Conservation (phyloP, 2,113 vertebrate genomes). For the Atrichornis clamosus region DNA sequence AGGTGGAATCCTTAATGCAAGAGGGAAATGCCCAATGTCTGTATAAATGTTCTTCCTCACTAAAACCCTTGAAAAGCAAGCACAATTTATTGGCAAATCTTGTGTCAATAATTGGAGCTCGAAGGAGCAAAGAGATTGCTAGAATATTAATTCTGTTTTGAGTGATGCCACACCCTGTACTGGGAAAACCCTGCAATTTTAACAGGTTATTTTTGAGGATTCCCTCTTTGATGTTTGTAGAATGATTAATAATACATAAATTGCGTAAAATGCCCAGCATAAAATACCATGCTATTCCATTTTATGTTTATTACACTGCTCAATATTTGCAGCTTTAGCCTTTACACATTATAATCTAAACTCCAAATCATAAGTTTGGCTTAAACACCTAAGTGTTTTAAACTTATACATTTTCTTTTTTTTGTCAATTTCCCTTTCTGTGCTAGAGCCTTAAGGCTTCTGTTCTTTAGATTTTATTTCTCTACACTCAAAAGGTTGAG, state of each 20-base stretch:
- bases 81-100: slow-evolving; percentile 43
- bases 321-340: neutral
- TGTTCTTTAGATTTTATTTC: neutral
- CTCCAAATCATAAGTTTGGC: neutral
- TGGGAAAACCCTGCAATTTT: neutral
- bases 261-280: neutral
- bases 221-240: neutral
- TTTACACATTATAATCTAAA: neutral
- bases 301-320: neutral
- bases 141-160: neutral
- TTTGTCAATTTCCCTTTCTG: neutral
- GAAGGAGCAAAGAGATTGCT: neutral
- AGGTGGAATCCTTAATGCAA: neutral
- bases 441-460: neutral
- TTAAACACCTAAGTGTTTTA: neutral
- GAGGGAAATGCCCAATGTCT: slow-evolving; percentile 13
- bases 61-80: slow-evolving; percentile 40
- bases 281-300: neutral
- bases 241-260: neutral
- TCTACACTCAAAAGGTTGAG: neutral
- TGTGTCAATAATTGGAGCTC: neutral
- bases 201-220: neutral
- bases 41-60: neutral
- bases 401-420: neutral
- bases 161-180: neutral